Evolutionary conservation across 1,140 invertebrate genomes (phyloP), one percentile per base, ranked within the genome.

Genomic region (Zaprionus africanus): DNA sequence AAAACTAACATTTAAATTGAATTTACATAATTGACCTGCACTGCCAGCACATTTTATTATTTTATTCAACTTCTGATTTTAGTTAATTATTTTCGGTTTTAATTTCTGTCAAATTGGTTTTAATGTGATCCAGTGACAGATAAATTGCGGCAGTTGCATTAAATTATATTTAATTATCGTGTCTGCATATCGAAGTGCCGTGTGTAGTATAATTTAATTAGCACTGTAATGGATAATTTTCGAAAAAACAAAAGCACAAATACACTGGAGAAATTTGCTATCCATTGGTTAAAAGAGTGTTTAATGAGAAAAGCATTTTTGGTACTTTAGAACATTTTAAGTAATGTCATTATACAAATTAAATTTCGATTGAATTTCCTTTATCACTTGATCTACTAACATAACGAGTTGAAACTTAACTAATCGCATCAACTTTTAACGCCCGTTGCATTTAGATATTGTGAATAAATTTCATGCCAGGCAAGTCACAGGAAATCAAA

Each of bases 391-490:
- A 19, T n/a, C 15, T 0, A 17, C n/a, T 43, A 57, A 19, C 53
- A 57, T 59, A 59, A 68, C 34, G 19, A 59, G n/a, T 7, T 68
- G 22, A 19, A 34, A 43, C 17, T 46, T 15, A 41, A 65, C 62
- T 24, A 54, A 26, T 15, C 15, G 56, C 26, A 46, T 36, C 28
- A 46, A 54, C 31, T 53, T 56, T 56, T 61, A 49, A 11, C 26
- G n/a, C 4, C 43, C 22, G 24, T 43, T 43, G 26, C 31, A 65
- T 41, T 65, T 56, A 9, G 13, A 19, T 6, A 22, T 56, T 56
- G 57, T 62, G 31, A 57, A 74, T 74, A 68, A 68, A 68, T 68
- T 61, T 69, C 49, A 57, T 57, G 63, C 51, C 24, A 46, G 53
- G 19, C 28, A 66, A 58, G 17, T 17, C 19, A 57, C 24, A 58